Conservation (phyloP, 1,140 invertebrate genomes). For the Homarus americanus region DNA sequence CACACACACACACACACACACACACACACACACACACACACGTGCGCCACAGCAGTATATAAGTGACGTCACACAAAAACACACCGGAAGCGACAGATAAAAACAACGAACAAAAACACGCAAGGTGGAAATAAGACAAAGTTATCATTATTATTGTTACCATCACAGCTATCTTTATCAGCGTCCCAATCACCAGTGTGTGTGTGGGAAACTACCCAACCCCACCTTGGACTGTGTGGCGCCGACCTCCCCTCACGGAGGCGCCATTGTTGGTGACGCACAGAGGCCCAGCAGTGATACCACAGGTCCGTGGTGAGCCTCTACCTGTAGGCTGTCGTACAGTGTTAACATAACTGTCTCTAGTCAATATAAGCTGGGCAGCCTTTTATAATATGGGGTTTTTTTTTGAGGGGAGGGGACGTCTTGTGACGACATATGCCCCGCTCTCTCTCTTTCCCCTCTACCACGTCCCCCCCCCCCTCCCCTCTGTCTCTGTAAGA, state of each 20-base stretch:
- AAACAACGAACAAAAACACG: no score
- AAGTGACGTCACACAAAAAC: no score
- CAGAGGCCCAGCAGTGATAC: no score
- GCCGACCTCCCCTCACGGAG: not conserved
- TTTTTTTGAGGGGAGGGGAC: not conserved
- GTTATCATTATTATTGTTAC: no score
- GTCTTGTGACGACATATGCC: not conserved
- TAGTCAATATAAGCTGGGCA: not conserved
- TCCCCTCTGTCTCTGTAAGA: not conserved
- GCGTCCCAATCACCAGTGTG: no score
- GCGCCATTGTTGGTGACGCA: not conserved
- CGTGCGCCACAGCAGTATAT: not conserved
- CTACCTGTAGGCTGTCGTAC: not conserved
- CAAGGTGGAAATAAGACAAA: no score
- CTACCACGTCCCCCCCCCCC: not conserved
- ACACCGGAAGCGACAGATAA: no score
- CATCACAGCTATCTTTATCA: no score
- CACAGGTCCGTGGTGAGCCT: no score
- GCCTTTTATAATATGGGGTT: not conserved
- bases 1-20: conserved; percentile 44
- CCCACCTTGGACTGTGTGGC: not conserved
- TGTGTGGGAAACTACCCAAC: not conserved
- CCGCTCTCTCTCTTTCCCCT: not conserved
- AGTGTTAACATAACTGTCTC: not conserved
- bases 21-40: conserved; percentile 20